Evolutionary conservation across 2,113 vertebrate species (phyloP), one percentile per base, ranked within the genome.

Genomic region (Mesocricetus auratus): DNA sequence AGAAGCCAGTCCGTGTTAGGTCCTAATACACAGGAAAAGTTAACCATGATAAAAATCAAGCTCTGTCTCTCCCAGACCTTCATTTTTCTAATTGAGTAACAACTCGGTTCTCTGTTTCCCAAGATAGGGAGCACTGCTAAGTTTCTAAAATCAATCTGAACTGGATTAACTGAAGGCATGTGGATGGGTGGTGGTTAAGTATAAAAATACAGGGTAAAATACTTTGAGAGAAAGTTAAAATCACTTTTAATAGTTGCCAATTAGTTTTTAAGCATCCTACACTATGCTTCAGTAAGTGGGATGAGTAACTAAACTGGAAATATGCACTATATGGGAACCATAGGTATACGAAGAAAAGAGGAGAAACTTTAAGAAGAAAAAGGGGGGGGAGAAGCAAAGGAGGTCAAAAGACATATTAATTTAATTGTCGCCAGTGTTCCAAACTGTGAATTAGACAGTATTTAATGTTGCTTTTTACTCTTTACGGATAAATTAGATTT

Each of bases 131-230:
- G 56, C 22, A 79, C 7, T 64, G 82, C 31, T 83, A 91, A 90
- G 58, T 60, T 87, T 71, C 92, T 75, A 83, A 94, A 85, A 96
- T 93, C 82, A 96, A 85, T 81, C 36, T 95, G 58, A 89, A 93
- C 82, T 50, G 15, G 50, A 89, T 86, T 96, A 91, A 90, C 21
- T 95, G 69, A 89, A 95, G 66, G 83, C 64, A 66, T 4, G 21
- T 53, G 92, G 26, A 85, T 26, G 29, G 7, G 22, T 74, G 0
- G 22, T 64, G 4, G n/a, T 33, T 87, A 94, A 58, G 39, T 15
- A 87, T 58, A 66, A 91, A 97, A 94, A 47, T 9, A 66, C 1
- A 78, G 88, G 39, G 86, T 77, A 15, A 94, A 92, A 92, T 15
- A 88, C 12, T 47, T 83, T 33, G 42, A 45, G 47, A 94, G 77